phyloP scores from a whole-genome alignment of 92 coral and sea anemone species.

The Pocillopora meandrina region DNA sequence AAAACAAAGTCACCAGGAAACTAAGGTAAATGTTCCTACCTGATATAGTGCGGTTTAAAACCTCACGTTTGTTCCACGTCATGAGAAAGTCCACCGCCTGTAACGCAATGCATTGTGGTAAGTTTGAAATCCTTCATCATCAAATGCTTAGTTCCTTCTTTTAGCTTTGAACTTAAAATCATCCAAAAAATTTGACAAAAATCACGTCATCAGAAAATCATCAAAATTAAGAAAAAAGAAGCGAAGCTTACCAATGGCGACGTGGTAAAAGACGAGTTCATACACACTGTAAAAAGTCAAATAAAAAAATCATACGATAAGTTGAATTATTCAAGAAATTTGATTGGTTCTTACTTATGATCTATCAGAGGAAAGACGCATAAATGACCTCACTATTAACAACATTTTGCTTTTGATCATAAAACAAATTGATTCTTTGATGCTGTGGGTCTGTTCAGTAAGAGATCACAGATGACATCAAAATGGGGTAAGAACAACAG shows the following conservation, averaged over 20 bases:
- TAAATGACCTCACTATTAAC: too few species aligned
- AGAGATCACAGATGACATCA: too few species aligned
- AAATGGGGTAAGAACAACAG: too few species aligned
- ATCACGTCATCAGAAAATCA: not conserved
- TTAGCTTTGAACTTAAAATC: not conserved
- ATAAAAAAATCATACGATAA: not conserved
- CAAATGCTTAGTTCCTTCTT: not conserved
- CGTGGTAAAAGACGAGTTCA: slow-evolving; percentile 23
- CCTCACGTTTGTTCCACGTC: slow-evolving; percentile 38
- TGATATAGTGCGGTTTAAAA: slow-evolving; percentile 48
- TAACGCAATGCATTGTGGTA: not conserved
- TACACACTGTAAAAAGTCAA: slow-evolving; percentile 35
- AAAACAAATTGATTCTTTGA: too few species aligned
- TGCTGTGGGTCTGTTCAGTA: too few species aligned
- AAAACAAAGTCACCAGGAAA: too few species aligned
- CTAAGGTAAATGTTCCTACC: not conserved
- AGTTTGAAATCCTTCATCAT: not conserved
- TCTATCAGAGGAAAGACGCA: too few species aligned
- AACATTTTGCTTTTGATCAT: too few species aligned
- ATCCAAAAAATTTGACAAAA: not conserved
- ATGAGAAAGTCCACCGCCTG: slow-evolving; percentile 39
- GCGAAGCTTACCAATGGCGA: slow-evolving; percentile 19
- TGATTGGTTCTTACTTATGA: too few species aligned
- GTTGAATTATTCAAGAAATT: too few species aligned
- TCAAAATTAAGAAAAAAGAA: not conserved